phyloP scores from a whole-genome alignment of 1,140 invertebrate genomes.

The Armadillidium nasatum region DNA sequence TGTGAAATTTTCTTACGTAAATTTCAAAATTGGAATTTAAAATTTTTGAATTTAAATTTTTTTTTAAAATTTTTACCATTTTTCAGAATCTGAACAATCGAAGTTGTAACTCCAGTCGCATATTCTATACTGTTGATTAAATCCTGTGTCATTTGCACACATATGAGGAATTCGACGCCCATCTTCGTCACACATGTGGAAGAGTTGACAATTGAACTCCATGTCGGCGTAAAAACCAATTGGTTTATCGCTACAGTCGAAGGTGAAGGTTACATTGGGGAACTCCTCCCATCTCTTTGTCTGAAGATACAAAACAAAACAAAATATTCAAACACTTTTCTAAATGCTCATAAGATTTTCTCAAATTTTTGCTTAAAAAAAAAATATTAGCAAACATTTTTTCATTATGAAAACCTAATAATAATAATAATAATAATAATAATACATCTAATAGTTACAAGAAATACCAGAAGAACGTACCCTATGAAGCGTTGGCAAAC shows the following conservation, averaged over 20 bases:
- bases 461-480: neutral
- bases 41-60: too few species aligned
- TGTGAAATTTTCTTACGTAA: too few species aligned
- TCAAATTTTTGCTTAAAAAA: too few species aligned
- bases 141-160: constrained; percentile 59
- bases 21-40: too few species aligned
- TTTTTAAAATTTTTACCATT: too few species aligned
- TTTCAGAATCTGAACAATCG: constrained; percentile 56
- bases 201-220: constrained; percentile 61
- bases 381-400: too few species aligned
- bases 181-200: constrained; percentile 62
- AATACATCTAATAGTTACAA: neutral
- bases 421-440: too few species aligned
- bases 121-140: constrained; percentile 60
- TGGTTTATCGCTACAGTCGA: constrained; percentile 56
- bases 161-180: constrained; percentile 59
- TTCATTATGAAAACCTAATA: neutral
- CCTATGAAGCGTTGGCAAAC: neutral
- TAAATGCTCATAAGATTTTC: too few species aligned
- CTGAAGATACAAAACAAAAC: constrained; percentile 38
- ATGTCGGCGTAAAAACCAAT: constrained; percentile 61
- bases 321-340: neutral
- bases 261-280: constrained; percentile 60
- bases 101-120: constrained; percentile 61
- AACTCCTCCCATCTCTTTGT: constrained; percentile 60